Base-by-base conservation (phyloP, 2,113 vertebrate genomes). In the Corythaeola cristata region DNA sequence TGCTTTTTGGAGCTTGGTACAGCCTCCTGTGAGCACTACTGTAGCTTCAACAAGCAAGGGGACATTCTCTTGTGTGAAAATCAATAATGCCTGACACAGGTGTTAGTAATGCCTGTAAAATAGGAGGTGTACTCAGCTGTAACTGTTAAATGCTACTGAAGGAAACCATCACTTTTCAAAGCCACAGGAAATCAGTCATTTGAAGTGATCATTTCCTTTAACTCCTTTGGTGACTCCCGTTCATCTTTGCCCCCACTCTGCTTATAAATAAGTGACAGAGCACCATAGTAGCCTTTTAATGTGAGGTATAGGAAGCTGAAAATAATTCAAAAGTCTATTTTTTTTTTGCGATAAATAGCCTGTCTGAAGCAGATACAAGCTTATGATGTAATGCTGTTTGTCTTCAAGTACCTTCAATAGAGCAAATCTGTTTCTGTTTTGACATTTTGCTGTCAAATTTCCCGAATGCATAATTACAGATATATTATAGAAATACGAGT, bases 401-500 rank as follows among this genome's bases (percentile, higher is more conserved):
- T 89, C 94, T 96, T 95, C 69, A 81, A 90, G 86, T 94, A 93
- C 88, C 89, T 97, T 97, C 96, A 95, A 95, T 90, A 93, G 92
- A 97, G 85, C 47, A 90, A 95, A 96, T 95, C 91, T 96, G 94
- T 91, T 97, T 97, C 94, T 96, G 92, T 89, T 96, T 96, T 95
- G 93, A 96, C 95, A 96, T 93, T 95, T 96, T 93, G 86, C 94
- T 96, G 95, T 96, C 97, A 95, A 95, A 96, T 95, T 90, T 92
- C 73, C 59, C 4, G 93, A 95, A 93, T 97, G 95, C 92, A 95
- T 97, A 96, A 97, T 96, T 96, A 86, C 90, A 94, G 91, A 92
- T 96, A 94, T 91, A 93, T 97, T 96, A 96, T 89, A 97, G 91
- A 95, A 95, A 96, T 96, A 91, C 0, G 8, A 93, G 69, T 87